phyloP scores from a whole-genome alignment of 2,113 vertebrate genomes.

The Psilopogon haemacephalus region DNA sequence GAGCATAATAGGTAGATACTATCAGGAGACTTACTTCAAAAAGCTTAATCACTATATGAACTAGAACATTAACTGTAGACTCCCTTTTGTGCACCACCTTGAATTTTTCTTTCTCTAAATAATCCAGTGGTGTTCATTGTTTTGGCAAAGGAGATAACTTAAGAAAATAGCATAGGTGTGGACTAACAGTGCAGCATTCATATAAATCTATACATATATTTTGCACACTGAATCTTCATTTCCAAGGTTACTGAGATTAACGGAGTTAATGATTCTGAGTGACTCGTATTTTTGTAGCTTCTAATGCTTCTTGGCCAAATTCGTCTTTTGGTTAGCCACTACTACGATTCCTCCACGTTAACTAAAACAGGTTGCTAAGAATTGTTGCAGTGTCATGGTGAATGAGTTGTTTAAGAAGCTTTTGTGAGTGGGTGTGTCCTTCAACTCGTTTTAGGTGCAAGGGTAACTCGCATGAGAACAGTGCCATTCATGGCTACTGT shows the following conservation, averaged over 20 bases:
- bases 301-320: not conserved
- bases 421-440: not conserved
- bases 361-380: not conserved
- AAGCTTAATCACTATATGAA: not conserved
- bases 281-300: not conserved
- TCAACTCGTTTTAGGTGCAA: not conserved
- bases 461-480: not conserved
- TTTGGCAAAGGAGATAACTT: not conserved
- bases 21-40: not conserved
- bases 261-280: not conserved
- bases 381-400: not conserved
- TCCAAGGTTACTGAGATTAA: not conserved
- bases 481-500: not conserved
- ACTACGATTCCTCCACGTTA: rapidly evolving
- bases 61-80: not conserved
- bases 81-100: not conserved
- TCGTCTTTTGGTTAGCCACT: not conserved
- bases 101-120: not conserved
- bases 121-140: not conserved
- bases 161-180: not conserved
- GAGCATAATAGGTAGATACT: not conserved
- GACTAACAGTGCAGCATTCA: not conserved
- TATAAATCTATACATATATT: not conserved
- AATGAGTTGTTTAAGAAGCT: not conserved
- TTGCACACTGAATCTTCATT: not conserved